These are phyloP conservation scores for Desoria tigrina DNA, from an alignment of 2,888 invertebrate genomes.

Conservation along the genomic window DNA sequence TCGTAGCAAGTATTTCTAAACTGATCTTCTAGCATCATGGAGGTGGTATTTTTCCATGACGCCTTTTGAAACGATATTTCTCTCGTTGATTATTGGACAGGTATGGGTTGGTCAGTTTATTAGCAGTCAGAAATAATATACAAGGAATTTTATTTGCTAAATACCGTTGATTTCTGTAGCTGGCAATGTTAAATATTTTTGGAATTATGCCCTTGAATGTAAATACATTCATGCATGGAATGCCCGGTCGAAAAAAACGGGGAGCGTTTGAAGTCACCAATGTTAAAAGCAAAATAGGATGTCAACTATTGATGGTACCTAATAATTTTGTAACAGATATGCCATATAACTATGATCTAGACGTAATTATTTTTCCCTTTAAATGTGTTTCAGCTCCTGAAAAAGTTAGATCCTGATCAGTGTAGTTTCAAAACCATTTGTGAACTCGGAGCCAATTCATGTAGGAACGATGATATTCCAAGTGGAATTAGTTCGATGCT, in stretches of 20 bases:
- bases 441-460: neutral
- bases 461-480: neutral
- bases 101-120: too few relatives aligned
- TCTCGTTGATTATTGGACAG: neutral
- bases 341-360: neutral
- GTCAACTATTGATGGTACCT: constrained; percentile 2
- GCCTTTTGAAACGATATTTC: constrained; percentile 12
- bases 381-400: neutral
- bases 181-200: neutral
- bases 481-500: neutral
- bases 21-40: constrained; percentile 11
- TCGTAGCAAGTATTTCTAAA: too few relatives aligned
- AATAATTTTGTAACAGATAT: neutral
- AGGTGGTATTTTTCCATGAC: constrained; percentile 16
- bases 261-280: neutral
- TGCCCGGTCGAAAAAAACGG: constrained; percentile 6
- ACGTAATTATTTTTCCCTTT: neutral
- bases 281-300: neutral
- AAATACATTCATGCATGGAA: neutral
- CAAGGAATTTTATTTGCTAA: neutral
- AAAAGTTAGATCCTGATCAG: constrained; percentile 2
- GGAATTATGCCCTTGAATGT: constrained; percentile 5
- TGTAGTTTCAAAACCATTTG: constrained; percentile 12
- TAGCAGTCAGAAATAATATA: neutral
- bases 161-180: neutral